Conservation (phyloP, 2,797 vertebrate species). For the Loris lydekkerianus region DNA sequence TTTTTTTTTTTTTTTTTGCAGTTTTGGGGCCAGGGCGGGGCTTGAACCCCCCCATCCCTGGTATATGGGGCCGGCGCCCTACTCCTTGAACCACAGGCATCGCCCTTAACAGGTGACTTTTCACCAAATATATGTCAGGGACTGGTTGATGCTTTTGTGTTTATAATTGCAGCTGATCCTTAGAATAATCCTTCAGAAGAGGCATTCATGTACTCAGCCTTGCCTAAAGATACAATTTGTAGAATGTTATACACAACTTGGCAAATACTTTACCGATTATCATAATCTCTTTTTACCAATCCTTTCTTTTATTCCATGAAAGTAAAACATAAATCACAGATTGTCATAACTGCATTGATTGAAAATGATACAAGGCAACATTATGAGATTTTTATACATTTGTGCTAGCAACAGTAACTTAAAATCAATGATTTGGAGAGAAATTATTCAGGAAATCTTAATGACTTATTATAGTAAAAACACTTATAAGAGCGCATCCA, state of each 20-base stretch:
- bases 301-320: conserved; percentile 65
- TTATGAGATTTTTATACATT: conserved; percentile 72
- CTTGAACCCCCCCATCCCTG: no score
- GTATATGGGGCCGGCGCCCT: no score
- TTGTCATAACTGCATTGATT: conserved; percentile 74
- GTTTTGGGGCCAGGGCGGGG: no score
- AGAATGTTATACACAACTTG: conserved; percentile 29
- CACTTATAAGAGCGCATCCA: conserved; percentile 88
- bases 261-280: conserved; percentile 46
- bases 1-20: no score
- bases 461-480: conserved; percentile 89
- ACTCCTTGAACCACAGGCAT: no score
- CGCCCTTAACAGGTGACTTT: neutral
- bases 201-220: neutral
- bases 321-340: conserved; percentile 68
- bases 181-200: conserved; percentile 52
- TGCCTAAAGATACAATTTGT: conserved; percentile 35
- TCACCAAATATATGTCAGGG: neutral
- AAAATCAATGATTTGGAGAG: conserved; percentile 89
- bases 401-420: conserved; percentile 84
- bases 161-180: conserved; percentile 55
- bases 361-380: conserved; percentile 77
- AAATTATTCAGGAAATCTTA: conserved; percentile 90
- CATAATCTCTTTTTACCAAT: neutral
- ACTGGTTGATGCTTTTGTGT: neutral